Conservation (phyloP, 2,888 invertebrate genomes). For the Archaeoteleia sp. region DNA sequence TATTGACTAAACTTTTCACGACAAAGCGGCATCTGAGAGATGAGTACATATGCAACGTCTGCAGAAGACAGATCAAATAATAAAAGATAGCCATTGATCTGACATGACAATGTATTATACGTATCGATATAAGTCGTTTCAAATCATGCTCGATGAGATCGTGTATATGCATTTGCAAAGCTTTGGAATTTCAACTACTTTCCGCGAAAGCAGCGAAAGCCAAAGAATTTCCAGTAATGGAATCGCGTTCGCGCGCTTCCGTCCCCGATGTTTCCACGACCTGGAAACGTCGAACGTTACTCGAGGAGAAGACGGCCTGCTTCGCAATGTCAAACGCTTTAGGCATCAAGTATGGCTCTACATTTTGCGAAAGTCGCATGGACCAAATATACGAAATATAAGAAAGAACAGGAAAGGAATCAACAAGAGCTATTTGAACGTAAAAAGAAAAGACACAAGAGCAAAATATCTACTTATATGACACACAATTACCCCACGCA, state of each 20-base stretch:
- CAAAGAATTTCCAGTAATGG: constrained; percentile 57
- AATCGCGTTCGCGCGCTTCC: constrained; percentile 55
- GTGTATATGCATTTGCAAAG: constrained; percentile 53
- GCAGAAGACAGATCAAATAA: background rate
- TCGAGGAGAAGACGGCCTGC: constrained; percentile 48
- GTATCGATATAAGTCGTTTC: constrained; percentile 47
- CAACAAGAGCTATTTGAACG: constrained; percentile 7
- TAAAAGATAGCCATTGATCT: constrained; percentile 20
- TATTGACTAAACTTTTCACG: too few species aligned
- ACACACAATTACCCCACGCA: background rate
- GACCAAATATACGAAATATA: constrained; percentile 18
- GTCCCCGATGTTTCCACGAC: constrained; percentile 54
- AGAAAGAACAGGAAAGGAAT: constrained; percentile 8
- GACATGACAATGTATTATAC: constrained; percentile 45
- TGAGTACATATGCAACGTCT: too few species aligned
- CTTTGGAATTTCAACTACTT: constrained; percentile 55
- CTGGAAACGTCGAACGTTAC: constrained; percentile 54
- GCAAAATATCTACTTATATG: background rate
- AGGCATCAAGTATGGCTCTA: constrained; percentile 12
- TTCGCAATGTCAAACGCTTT: constrained; percentile 43
- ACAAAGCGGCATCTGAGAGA: too few species aligned
- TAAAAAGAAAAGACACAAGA: background rate
- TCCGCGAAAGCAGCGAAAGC: constrained; percentile 53
- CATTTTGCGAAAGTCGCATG: constrained; percentile 22
- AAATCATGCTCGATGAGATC: constrained; percentile 50